Evolutionary conservation across 2,113 vertebrate genomes (phyloP), one percentile per base, ranked within the genome.

Genomic region (Tapirus terrestris): DNA sequence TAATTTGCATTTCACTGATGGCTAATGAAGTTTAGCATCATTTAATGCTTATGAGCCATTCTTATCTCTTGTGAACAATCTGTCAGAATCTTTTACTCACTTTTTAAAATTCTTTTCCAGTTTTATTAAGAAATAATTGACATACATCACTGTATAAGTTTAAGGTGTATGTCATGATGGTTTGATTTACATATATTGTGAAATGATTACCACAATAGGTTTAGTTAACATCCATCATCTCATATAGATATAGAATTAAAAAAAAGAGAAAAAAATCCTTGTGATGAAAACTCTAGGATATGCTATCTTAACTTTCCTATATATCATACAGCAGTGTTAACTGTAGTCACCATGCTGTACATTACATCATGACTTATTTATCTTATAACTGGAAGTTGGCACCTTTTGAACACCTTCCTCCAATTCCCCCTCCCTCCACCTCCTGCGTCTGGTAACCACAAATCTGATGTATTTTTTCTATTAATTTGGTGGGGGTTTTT

Each of bases 1-100:
- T 72, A 72, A 89, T 89, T 81, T 73, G 13, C 45, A 89, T 89
- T 89, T 89, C 92, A 91, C 36, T 45, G 61, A 70, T 70, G 63
- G 45, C 63, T 81, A 43, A n/a, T 81, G 18, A 9, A 68, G 13
- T 91, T 70, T 29, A 45, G 51, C 21, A 9, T 81, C 77, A 67
- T 36, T 94, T 72, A 61, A 63, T 94, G 67, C 20, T 25, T 80
- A 72, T 25, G 53, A 39, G 31, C 8, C 61, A 51, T 80, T 61
- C 31, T 88, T 88, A 58, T 18, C 25, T 80, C 33, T 33, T 51
- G 31, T 61, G 25, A 88, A 61, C 23, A 61, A 33, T 61, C 43
- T 61, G 23, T 36, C 70, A 88, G 31, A 77, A 80, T 70, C 29
- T 43, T 82, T 65, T 29, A 45, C 39, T 84, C 9, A 33, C 65